Conservation (phyloP, 1,140 invertebrate species). For the Geopemphigus sp. region DNA sequence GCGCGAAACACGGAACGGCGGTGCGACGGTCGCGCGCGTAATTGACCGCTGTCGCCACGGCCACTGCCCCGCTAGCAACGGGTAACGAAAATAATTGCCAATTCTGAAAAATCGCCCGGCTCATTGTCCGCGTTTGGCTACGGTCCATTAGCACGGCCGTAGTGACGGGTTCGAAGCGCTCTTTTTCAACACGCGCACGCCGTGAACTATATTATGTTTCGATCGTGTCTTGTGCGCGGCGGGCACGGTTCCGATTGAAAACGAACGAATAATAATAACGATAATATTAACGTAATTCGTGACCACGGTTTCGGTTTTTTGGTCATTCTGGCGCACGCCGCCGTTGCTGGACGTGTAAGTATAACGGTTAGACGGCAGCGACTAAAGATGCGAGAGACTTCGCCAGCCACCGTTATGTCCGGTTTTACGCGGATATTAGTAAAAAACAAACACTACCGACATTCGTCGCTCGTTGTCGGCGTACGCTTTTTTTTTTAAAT, state of each 20-base stretch:
- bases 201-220: neutral
- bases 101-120: conserved; percentile 19
- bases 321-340: neutral
- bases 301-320: neutral
- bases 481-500: too few relatives aligned
- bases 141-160: conserved; percentile 6
- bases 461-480: too few relatives aligned
- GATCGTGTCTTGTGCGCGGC: neutral
- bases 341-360: too few relatives aligned
- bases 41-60: neutral
- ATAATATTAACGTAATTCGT: neutral
- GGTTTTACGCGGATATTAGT: too few relatives aligned
- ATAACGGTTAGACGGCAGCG: too few relatives aligned
- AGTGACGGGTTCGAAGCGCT: neutral
- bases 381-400: too few relatives aligned
- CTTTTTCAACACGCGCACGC: too few relatives aligned
- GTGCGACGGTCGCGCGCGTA: neutral
- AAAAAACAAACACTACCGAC: too few relatives aligned
- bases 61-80: neutral
- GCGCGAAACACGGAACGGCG: neutral
- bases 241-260: neutral
- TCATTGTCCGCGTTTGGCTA: conserved; percentile 26
- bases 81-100: conserved; percentile 14
- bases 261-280: neutral
- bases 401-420: too few relatives aligned